These are phyloP conservation scores for Sphaerophoria rueppellii DNA, from an alignment of 2,888 invertebrate genomes.

Conservation along the genomic window DNA sequence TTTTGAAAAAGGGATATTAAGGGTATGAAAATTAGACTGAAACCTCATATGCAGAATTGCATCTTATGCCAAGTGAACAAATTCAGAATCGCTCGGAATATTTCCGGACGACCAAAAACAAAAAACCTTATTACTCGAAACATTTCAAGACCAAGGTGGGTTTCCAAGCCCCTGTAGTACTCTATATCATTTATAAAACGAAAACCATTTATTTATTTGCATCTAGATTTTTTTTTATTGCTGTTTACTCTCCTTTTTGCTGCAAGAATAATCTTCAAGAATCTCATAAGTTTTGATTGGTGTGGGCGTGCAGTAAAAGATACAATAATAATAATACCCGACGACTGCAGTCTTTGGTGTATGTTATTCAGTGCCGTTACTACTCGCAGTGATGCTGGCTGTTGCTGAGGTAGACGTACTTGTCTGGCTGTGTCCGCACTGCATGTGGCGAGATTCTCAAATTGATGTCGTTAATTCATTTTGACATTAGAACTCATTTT, in stretches of 20 bases:
- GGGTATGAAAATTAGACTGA: too few relatives aligned
- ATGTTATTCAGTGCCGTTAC: background rate
- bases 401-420: background rate
- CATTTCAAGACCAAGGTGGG: too few relatives aligned
- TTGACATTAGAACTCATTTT: slow-evolving; percentile 63
- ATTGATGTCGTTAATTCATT: slow-evolving; percentile 69
- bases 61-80: too few relatives aligned
- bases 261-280: slow-evolving; percentile 43
- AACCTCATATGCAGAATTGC: background rate
- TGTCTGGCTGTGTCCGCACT: background rate
- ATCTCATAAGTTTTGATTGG: slow-evolving; percentile 61
- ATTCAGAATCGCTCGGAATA: too few relatives aligned
- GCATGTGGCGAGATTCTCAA: slow-evolving; percentile 62
- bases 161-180: background rate
- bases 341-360: slow-evolving; percentile 31
- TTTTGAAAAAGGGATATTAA: background rate
- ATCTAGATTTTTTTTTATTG: slow-evolving; percentile 21
- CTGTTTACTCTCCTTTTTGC: slow-evolving; percentile 24
- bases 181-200: slow-evolving; percentile 15
- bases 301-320: slow-evolving; percentile 52
- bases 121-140: too few relatives aligned
- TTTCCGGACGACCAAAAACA: too few relatives aligned
- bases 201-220: slow-evolving; percentile 29
- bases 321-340: slow-evolving; percentile 43
- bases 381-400: background rate